These are phyloP conservation scores for Notarius lentiginosus DNA, from an alignment of 2,113 vertebrate genomes.

Conservation along the genomic window DNA sequence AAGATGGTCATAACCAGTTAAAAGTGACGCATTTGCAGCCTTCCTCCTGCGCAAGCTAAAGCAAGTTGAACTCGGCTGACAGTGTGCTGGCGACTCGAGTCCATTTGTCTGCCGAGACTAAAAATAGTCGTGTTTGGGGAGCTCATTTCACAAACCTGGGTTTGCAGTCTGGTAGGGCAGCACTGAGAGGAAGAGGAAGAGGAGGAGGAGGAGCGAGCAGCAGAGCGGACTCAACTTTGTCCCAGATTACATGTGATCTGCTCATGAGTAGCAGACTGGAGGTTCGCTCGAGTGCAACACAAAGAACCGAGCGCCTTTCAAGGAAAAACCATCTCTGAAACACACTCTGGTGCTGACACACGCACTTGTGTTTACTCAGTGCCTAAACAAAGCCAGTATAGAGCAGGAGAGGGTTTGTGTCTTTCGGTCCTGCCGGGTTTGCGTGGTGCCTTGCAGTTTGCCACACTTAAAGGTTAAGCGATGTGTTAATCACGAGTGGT, in stretches of 20 bases:
- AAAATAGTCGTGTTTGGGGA: conserved; percentile 48
- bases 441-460: conserved; percentile 26
- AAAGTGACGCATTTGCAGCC: not conserved
- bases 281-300: conserved; percentile 37
- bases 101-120: conserved; percentile 34
- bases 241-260: conserved; percentile 45
- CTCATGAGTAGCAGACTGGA: conserved; percentile 34
- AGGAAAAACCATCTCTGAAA: conserved; percentile 34
- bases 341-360: conserved; percentile 25
- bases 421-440: not conserved
- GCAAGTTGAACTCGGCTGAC: conserved; percentile 8
- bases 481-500: not conserved
- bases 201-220: conserved; percentile 17
- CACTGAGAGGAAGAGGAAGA: conserved; percentile 4
- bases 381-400: conserved; percentile 41
- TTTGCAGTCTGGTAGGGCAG: conserved; percentile 18
- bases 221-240: conserved; percentile 40
- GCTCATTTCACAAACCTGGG: conserved; percentile 35
- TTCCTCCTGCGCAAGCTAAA: not conserved
- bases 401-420: conserved; percentile 3
- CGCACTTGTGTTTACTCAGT: conserved; percentile 44
- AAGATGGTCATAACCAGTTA: not conserved
- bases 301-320: conserved; percentile 41
- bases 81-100: conserved; percentile 10
- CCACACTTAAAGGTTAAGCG: conserved; percentile 35